Conservation (phyloP, 2,888 invertebrate species). For the Aphodius sticticus region DNA sequence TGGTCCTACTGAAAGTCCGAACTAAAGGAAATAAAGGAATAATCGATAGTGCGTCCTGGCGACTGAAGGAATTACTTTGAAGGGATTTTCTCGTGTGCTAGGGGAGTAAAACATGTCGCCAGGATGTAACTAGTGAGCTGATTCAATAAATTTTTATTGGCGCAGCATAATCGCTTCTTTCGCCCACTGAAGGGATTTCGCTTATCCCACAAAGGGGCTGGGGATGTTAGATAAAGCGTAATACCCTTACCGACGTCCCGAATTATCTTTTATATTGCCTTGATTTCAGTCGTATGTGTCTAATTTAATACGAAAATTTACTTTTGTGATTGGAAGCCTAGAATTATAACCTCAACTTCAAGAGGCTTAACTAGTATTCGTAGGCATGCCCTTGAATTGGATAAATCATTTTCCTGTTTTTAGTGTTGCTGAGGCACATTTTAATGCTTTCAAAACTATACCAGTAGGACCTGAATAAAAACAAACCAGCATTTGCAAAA, state of each 20-base stretch:
- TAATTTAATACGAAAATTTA: too few relatives aligned
- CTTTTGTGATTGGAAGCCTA: too few relatives aligned
- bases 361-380: too few relatives aligned
- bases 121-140: neutral
- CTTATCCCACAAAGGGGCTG: neutral
- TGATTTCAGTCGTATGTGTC: neutral
- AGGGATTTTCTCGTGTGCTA: neutral
- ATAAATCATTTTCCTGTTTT: too few relatives aligned
- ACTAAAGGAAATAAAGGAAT: neutral
- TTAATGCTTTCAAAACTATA: too few relatives aligned
- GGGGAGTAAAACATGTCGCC: neutral
- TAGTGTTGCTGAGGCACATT: too few relatives aligned
- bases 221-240: conserved; percentile 4
- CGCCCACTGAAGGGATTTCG: neutral
- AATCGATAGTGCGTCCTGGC: neutral
- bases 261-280: neutral
- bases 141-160: conserved; percentile 4
- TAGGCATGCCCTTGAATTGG: too few relatives aligned
- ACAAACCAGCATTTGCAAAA: too few relatives aligned
- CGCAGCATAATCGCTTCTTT: neutral
- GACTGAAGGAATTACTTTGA: neutral
- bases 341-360: too few relatives aligned
- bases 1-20: neutral
- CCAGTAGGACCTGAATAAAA: too few relatives aligned
- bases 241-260: neutral